These are phyloP conservation scores for Synanthedon myopaeformis DNA, from an alignment of 2,888 invertebrate genomes.

Conservation along the genomic window DNA sequence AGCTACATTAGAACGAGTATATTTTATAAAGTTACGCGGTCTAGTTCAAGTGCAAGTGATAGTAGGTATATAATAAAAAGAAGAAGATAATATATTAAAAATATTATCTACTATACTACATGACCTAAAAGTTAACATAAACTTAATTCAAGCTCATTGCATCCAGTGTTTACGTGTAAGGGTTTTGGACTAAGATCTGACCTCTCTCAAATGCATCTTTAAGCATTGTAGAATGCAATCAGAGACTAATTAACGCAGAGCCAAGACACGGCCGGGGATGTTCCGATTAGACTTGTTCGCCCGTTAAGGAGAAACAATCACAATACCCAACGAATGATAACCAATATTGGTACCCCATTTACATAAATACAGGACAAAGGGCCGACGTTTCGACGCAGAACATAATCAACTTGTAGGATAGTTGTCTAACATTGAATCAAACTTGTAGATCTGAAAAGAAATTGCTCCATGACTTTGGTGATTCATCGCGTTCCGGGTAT, in stretches of 20 bases:
- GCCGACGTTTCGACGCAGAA: conserved; percentile 1
- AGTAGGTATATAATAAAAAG: too few relatives aligned
- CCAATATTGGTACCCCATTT: conserved; percentile 11
- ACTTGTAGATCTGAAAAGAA: too few relatives aligned
- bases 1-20: too few relatives aligned
- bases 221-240: conserved; percentile 39
- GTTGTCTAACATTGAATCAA: background rate
- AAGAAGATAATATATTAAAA: too few relatives aligned
- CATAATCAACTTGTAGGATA: background rate
- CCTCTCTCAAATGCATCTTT: conserved; percentile 15
- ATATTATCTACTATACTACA: too few relatives aligned
- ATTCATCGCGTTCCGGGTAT: too few relatives aligned
- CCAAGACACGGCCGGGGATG: conserved; percentile 51
- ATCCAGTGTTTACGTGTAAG: too few relatives aligned
- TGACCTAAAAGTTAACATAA: too few relatives aligned
- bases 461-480: too few relatives aligned
- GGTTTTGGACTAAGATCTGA: conserved; percentile 23
- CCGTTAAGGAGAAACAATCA: conserved; percentile 67
- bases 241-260: conserved; percentile 56
- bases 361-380: conserved; percentile 1
- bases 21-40: too few relatives aligned
- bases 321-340: conserved; percentile 40
- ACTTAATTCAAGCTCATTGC: too few relatives aligned
- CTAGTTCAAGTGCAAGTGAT: too few relatives aligned
- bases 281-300: conserved; percentile 52